Conservation (phyloP, 2,113 vertebrate species). For the Pangasianodon hypophthalmus region DNA sequence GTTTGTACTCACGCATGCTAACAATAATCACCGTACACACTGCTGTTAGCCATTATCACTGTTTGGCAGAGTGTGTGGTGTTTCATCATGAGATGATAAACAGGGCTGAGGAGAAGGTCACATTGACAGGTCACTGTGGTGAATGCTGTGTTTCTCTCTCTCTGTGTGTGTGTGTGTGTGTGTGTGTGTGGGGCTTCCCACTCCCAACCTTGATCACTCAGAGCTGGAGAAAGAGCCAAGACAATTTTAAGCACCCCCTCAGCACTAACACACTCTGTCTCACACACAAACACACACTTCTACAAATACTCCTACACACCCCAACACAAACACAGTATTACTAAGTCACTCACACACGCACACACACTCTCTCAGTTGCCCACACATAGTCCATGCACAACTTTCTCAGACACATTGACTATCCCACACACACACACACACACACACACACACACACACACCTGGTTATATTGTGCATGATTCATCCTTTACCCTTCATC, state of each 20-base stretch:
- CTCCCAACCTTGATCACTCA: constrained; percentile 31
- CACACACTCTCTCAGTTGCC: neutral
- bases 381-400: neutral
- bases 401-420: neutral
- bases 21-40: constrained; percentile 6
- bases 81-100: constrained; percentile 38
- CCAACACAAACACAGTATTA: constrained; percentile 13
- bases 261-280: constrained; percentile 8
- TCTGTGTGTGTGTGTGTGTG: constrained; percentile 16
- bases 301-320: constrained; percentile 19
- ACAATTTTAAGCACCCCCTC: constrained; percentile 10
- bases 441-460: neutral
- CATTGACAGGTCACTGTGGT: constrained; percentile 22
- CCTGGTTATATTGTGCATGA: neutral
- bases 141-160: neutral
- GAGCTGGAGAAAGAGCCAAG: constrained; percentile 23
- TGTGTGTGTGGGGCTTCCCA: constrained; percentile 2
- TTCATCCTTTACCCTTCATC: neutral
- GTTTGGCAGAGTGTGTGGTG: constrained; percentile 27
- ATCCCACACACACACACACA: neutral
- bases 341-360: neutral
- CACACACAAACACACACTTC: neutral
- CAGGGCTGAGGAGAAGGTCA: constrained; percentile 39
- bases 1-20: neutral
- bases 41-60: constrained; percentile 26